Evolutionary conservation across 2,113 vertebrate genomes (phyloP), one percentile per base, ranked within the genome.

Genomic region (Dermatemys mawii): DNA sequence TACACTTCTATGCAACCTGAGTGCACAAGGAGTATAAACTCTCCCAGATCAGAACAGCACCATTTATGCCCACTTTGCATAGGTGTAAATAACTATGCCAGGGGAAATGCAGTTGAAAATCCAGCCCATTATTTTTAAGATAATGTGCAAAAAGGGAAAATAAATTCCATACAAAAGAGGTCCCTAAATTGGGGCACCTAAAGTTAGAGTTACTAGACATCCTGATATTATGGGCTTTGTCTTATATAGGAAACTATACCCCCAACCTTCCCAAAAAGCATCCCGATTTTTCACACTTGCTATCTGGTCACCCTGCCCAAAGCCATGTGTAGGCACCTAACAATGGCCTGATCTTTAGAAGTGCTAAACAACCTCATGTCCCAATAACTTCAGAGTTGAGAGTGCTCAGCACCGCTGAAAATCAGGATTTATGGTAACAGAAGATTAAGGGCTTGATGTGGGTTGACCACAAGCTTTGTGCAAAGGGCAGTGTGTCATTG

Each of bases 401-500:
- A 7, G 50, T 22, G 48, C 4, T 60, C 35, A 24, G 48, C 38
- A 19, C 49, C 48, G 32, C 83, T 41, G 57, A 50, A 41, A 67
- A 38, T 38, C 63, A 67, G 63, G 8, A 67, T 67, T 67, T 38
- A 67, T 3, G 19, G 17, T 67, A 17, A 63, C 16, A 67, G 9
- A 38, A 22, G 16, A 84, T 54, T 67, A 24, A 4, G 2, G 83
- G 27, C 50, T 21, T 19, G 29, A 46, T 1, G 1, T 0, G 8
- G 46, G 46, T 83, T 54, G 46, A 76, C 51, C 26, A 1, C 1
- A 1, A 7, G 6, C 9, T 5, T n/a, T 26, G 16, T 0, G 0
- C 13, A 38, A 76, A 51, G 13, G 38, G 27, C 51, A 50, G 0
- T 2, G 50, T 73, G 50, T n/a, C 0, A 0, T 44, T 38, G 73